A percentile compares a stretch with the other conserved stretches of the same genome.
These are phyloP conservation scores for Danaus chrysippus DNA, from an alignment of 2,888 invertebrate species.

Conservation along the genomic window DNA sequence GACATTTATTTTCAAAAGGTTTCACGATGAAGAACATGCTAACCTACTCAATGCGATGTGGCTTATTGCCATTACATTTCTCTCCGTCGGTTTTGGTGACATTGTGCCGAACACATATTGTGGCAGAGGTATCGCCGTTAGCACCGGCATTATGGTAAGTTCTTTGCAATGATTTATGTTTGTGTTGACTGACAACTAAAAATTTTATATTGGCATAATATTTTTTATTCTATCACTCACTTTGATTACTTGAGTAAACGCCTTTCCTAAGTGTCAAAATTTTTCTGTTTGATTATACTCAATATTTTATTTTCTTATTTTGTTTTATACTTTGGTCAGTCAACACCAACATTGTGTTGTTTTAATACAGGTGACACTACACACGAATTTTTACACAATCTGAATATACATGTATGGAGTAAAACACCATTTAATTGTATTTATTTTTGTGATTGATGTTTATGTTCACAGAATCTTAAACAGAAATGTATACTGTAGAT, in stretches of 20 bases:
- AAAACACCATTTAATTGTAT: conserved; percentile 55
- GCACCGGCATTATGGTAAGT: conserved; percentile 99
- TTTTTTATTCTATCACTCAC: background rate
- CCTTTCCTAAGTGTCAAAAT: background rate
- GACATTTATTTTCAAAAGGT: conserved; percentile 84
- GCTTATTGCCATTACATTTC: conserved; percentile 99
- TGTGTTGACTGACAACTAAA: conserved; percentile 67
- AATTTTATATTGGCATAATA: conserved; percentile 1
- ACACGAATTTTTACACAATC: conserved; percentile 56
- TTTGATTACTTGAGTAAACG: background rate
- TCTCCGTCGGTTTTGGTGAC: conserved; percentile 99
- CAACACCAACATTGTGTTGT: conserved; percentile 62
- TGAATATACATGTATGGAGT: conserved; percentile 39
- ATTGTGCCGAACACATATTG: conserved; percentile 99
- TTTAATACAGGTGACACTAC: conserved; percentile 60
- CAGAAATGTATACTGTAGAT: conserved; percentile 22
- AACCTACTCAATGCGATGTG: conserved; percentile 99
- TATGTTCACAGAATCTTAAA: conserved; percentile 34
- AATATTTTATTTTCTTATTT: conserved; percentile 13
- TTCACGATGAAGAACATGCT: conserved; percentile 99
- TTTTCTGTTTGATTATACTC: conserved; percentile 11
- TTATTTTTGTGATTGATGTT: conserved; percentile 34
- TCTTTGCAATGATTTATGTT: conserved; percentile 56
- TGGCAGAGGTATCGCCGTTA: conserved; percentile 99
- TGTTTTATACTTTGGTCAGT: conserved; percentile 53